Conservation (phyloP, 1,140 invertebrate species). For the Bombyx mandarina region DNA sequence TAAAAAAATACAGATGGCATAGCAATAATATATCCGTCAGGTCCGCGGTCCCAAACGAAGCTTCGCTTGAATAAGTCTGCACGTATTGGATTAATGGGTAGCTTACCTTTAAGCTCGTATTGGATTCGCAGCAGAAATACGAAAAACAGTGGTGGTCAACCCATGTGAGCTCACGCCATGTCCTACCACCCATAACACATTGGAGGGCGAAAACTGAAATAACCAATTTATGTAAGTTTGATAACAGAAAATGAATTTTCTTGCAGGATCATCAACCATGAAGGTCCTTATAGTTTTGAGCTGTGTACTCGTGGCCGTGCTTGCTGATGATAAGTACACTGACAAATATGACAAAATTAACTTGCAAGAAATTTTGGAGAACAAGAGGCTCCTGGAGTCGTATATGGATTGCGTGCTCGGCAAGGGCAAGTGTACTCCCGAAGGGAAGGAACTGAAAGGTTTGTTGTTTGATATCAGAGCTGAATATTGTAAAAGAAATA, state of each 20-base stretch:
- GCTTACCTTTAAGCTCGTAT: no score
- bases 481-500: neutral
- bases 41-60: no score
- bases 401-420: constrained; percentile 80
- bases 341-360: constrained; percentile 82
- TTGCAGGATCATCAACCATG: constrained; percentile 4
- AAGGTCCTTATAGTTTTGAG: constrained; percentile 47
- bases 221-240: no score
- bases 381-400: constrained; percentile 75
- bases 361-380: constrained; percentile 77
- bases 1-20: no score
- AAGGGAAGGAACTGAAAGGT: constrained; percentile 80
- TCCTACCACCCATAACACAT: no score
- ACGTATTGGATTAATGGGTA: no score
- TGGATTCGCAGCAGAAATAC: no score
- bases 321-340: constrained; percentile 74
- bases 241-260: constrained; percentile 16
- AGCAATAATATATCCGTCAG: no score
- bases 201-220: no score
- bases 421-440: constrained; percentile 78
- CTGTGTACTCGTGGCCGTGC: constrained; percentile 30
- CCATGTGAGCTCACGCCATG: no score
- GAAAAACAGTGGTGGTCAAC: no score
- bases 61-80: no score
- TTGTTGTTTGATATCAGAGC: constrained; percentile 11